Evolutionary conservation across 2,113 vertebrate genomes (phyloP).

Genomic region (Camelus dromedarius): DNA sequence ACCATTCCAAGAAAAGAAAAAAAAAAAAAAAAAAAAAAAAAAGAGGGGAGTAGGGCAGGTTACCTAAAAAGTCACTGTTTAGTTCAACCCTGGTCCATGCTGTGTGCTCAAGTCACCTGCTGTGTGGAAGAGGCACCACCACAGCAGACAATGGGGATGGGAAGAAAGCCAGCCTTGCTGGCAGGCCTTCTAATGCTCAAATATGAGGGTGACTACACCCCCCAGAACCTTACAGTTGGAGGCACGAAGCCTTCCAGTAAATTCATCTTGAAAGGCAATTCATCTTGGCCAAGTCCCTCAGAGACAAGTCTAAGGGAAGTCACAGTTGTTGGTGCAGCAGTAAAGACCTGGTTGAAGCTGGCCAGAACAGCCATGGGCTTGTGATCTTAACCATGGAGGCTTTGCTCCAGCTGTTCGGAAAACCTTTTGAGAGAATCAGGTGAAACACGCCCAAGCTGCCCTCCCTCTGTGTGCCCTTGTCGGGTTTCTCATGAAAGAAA

Average conservation of each 20-base stretch:
- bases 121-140: neutral
- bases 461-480: neutral
- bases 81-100: neutral
- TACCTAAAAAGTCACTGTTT: neutral
- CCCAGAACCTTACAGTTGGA: neutral
- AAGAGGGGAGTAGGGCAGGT: too few relatives aligned
- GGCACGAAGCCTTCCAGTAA: neutral
- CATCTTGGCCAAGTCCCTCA: neutral
- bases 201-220: accelerated
- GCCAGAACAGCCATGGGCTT: neutral
- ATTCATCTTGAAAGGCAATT: neutral
- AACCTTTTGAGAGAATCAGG: neutral
- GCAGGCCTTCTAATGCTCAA: neutral
- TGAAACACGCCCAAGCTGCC: neutral
- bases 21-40: too few relatives aligned
- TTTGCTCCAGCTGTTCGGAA: neutral
- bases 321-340: neutral
- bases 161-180: neutral
- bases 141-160: neutral
- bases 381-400: neutral
- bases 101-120: neutral
- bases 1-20: neutral
- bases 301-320: neutral
- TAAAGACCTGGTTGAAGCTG: neutral
- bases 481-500: neutral